Evolutionary conservation across 2,888 invertebrate genomes (phyloP), one percentile per base, ranked within the genome.

Genomic region (Agonopterix alstromeriana): DNA sequence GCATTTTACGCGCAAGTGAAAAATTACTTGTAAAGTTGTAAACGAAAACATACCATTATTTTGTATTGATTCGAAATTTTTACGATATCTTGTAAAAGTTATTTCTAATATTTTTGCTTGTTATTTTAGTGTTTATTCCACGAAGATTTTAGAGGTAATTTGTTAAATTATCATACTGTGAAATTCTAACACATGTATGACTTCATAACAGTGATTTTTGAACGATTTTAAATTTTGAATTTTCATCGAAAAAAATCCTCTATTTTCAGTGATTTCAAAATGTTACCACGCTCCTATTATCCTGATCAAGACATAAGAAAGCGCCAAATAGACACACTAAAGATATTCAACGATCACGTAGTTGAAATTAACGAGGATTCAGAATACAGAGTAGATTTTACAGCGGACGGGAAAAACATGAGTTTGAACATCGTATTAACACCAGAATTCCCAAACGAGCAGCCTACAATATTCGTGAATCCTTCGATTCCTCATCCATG

Each of bases 301-400:
- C 82, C 79, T 10, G 91, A 92, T 52, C 83, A 87, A 48, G 91
- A 92, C 58, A 68, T 88, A 52, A 82, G 93, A 69, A 93, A 92
- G 78, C 91, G 93, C 35, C 95, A 95, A 86, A 95, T 95, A 57
- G 94, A 94, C 70, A 95, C 95, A 4, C 75, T 95, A 57, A 95
- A 95, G 85, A 91, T 95, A 61, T 95, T 95, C 70, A 95, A 95
- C 73, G 95, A 94, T 61, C 92, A 95, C 85, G 95, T 95, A 14
- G 80, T 90, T 17, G 94, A 94, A 85, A 78, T 95, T 1, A 86
- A 85, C 43, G 93, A 93, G 71, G 92, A 93, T 66, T 88, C 90
- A 0, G 94, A 95, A 67, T 95, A 95, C 67, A 90, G 92, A 60
- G 90, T 95, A 1, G 90, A 92, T 61, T 95, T 95, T 63, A 77